Evolutionary conservation across 2,797 vertebrate genomes (phyloP).

Genomic region (Brotula barbata): DNA sequence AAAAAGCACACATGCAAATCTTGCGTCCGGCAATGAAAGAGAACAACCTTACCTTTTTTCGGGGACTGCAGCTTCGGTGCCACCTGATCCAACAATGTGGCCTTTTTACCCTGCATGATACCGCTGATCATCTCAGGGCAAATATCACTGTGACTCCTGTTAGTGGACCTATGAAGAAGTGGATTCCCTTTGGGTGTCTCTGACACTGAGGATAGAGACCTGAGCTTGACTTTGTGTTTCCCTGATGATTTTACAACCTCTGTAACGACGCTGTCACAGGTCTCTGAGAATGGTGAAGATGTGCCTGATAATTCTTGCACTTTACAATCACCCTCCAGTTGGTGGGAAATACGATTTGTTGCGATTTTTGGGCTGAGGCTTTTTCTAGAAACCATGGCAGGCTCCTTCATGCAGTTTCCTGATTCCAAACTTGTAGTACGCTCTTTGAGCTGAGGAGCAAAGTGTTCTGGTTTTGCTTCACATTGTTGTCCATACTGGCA

Average conservation of each 20-base stretch:
- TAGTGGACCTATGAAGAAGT: slow-evolving; percentile 68
- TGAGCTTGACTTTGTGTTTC: slow-evolving; percentile 74
- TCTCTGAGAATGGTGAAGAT: slow-evolving; percentile 5
- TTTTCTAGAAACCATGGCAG: slow-evolving; percentile 48
- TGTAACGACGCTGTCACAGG: slow-evolving; percentile 9
- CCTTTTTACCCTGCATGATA: slow-evolving; percentile 69
- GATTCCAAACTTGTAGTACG: slow-evolving; percentile 30
- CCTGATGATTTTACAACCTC: slow-evolving; percentile 62
- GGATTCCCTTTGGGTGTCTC: slow-evolving; percentile 72
- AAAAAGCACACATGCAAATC: neutral
- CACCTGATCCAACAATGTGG: slow-evolving; percentile 54
- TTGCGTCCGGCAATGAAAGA: neutral
- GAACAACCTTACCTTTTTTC: slow-evolving; percentile 72
- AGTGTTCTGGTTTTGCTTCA: slow-evolving; percentile 28
- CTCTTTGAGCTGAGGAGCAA: slow-evolving; percentile 36
- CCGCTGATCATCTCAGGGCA: slow-evolving; percentile 74
- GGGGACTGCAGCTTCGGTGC: slow-evolving; percentile 64
- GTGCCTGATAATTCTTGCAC: slow-evolving; percentile 16
- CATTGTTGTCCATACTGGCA: slow-evolving; percentile 34
- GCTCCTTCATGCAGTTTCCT: slow-evolving; percentile 56
- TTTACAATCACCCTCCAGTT: slow-evolving; percentile 41
- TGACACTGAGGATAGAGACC: slow-evolving; percentile 77
- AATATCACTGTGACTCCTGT: slow-evolving; percentile 78
- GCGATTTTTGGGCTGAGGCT: slow-evolving; percentile 59
- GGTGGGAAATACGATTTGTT: slow-evolving; percentile 68